phyloP scores from a whole-genome alignment of 2,888 invertebrate species.

The Chromoteleia sp. region DNA sequence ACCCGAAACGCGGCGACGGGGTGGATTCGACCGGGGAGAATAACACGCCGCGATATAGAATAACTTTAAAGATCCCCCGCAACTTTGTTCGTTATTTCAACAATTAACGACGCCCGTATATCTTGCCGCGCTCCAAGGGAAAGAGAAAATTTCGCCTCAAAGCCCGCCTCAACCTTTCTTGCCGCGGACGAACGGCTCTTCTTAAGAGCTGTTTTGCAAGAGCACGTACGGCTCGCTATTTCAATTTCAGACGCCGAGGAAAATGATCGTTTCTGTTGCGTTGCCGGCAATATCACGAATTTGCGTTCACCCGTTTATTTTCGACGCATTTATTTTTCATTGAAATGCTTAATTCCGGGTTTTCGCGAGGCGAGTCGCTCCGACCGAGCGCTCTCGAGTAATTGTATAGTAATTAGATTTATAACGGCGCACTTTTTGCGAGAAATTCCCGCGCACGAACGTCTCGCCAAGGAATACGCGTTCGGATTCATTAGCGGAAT shows the following conservation, averaged over 20 bases:
- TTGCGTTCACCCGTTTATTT: background rate
- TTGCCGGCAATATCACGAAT: conserved; percentile 13
- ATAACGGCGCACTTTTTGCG: no score
- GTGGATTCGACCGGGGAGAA: conserved; percentile 33
- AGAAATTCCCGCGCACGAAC: no score
- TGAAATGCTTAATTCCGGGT: background rate
- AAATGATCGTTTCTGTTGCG: conserved; percentile 31
- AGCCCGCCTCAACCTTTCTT: conserved; percentile 14
- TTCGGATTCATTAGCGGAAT: background rate
- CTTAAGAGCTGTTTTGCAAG: conserved; percentile 46
- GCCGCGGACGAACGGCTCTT: conserved; percentile 10
- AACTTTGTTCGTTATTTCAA: conserved; percentile 69
- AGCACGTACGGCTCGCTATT: conserved; percentile 45
- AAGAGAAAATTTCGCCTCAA: conserved; percentile 44
- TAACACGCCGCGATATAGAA: conserved; percentile 64
- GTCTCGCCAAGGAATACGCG: no score
- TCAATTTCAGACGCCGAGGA: conserved; percentile 30
- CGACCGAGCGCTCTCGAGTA: no score
- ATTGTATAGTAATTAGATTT: no score
- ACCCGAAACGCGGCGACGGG: conserved; percentile 29
- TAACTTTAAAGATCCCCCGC: conserved; percentile 65
- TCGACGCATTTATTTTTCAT: conserved; percentile 4
- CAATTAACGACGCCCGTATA: conserved; percentile 67
- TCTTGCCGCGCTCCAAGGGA: conserved; percentile 56
- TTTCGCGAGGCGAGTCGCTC: no score